A percentile compares a stretch with the other conserved stretches of the same genome.
These are phyloP conservation scores for Lasioglossum pauxillum DNA, from an alignment of 2,888 invertebrate species.

Conservation along the genomic window DNA sequence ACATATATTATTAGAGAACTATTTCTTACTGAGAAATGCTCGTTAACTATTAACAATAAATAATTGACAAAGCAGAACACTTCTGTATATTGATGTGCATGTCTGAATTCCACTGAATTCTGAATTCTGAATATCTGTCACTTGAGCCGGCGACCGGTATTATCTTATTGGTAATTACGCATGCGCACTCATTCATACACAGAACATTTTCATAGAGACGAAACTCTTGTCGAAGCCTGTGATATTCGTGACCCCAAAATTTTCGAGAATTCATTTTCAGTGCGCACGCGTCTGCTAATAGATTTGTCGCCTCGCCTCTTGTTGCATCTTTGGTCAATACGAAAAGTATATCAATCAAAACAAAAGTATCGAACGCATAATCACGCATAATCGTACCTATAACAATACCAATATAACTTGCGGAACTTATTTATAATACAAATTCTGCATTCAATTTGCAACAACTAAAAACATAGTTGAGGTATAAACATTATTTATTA, in stretches of 20 bases:
- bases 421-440: background rate
- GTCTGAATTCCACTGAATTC: too few species aligned
- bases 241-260: background rate
- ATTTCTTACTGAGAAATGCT: background rate
- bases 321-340: background rate
- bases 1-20: background rate
- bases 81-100: constrained; percentile 1
- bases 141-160: constrained; percentile 20
- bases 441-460: background rate
- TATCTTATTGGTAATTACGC: constrained; percentile 28
- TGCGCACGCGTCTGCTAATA: background rate
- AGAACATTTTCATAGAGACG: background rate
- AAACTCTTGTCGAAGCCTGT: background rate
- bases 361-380: background rate
- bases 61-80: background rate
- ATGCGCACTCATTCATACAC: constrained; percentile 20
- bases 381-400: background rate
- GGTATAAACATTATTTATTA: constrained; percentile 15
- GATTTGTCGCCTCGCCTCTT: background rate
- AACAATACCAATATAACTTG: background rate
- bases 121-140: background rate
- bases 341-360: background rate
- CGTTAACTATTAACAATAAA: background rate
- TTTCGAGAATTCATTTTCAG: background rate
- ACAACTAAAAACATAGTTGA: background rate